Percentiles rank a stretch among this genome's conserved stretches.
Conservation (phyloP, 2,888 invertebrate genomes). For the Heterodera filipjevi region DNA sequence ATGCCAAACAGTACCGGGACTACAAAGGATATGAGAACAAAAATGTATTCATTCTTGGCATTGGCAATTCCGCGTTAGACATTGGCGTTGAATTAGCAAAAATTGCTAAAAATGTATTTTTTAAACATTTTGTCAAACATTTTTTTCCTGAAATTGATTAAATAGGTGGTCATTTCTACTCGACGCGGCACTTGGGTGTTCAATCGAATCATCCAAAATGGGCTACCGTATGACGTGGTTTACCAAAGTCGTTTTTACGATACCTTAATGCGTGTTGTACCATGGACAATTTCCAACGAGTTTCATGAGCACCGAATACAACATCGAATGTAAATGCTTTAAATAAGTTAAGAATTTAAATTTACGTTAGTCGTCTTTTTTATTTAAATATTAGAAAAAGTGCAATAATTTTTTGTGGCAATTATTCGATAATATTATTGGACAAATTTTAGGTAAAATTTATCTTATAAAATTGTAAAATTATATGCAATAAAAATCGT, state of each 20-base stretch:
- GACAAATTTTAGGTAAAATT: conserved; percentile 9
- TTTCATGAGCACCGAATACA: conserved; percentile 59
- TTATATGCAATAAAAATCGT: too few species aligned
- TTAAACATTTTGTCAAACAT: too few species aligned
- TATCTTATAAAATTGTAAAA: too few species aligned
- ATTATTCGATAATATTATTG: too few species aligned
- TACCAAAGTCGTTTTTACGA: conserved; percentile 56
- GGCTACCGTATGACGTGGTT: conserved; percentile 56
- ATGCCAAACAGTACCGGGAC: conserved; percentile 61
- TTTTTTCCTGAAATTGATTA: too few species aligned
- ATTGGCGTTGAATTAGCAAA: conserved; percentile 67
- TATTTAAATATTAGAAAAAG: too few species aligned
- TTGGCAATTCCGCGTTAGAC: conserved; percentile 69
- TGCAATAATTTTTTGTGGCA: too few species aligned
- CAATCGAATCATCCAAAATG: conserved; percentile 55
- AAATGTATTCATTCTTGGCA: conserved; percentile 68
- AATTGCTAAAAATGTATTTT: conserved; percentile 47
- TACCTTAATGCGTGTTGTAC: conserved; percentile 53
- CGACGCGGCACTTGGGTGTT: conserved; percentile 68
- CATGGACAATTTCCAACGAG: conserved; percentile 61
- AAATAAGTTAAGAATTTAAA: conserved; percentile 33
- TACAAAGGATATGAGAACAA: conserved; percentile 64
- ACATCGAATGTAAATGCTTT: conserved; percentile 48
- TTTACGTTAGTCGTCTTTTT: neutral
- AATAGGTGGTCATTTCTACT: conserved; percentile 67